Evolutionary conservation across 2,888 invertebrate species (phyloP).

Genomic region (Drosophila ustulata): DNA sequence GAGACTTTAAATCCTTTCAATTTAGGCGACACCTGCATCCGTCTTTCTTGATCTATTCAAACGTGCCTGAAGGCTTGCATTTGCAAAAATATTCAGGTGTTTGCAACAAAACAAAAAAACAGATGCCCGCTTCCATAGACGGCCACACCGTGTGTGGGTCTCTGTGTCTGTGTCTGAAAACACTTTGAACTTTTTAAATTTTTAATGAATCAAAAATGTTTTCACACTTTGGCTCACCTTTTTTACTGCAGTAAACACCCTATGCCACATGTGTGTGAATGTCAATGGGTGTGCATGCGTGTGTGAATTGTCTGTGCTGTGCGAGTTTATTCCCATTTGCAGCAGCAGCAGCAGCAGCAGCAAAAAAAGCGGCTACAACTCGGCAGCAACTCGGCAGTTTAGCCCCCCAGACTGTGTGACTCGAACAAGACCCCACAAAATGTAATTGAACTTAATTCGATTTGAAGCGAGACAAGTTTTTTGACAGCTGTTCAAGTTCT

Average conservation of each 20-base stretch:
- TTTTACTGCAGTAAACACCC: conserved; percentile 43
- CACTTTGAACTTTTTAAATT: conserved; percentile 85
- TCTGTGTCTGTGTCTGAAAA: conserved; percentile 68
- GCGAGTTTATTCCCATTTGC: conserved; percentile 68
- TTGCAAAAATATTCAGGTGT: neutral
- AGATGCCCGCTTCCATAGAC: conserved; percentile 45
- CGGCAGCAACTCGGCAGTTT: conserved; percentile 47
- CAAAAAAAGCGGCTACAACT: conserved; percentile 50
- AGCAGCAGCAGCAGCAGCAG: conserved; percentile 31
- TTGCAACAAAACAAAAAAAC: neutral
- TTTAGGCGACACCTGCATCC: no score
- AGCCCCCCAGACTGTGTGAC: conserved; percentile 3
- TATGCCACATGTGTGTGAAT: conserved; percentile 33
- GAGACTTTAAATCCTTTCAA: no score
- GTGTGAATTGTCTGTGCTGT: conserved; percentile 47
- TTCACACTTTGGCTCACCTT: conserved; percentile 75
- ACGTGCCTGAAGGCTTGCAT: neutral
- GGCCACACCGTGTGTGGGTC: conserved; percentile 13
- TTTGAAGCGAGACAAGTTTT: conserved; percentile 78
- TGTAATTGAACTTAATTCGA: conserved; percentile 81
- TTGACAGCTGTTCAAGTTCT: conserved; percentile 73
- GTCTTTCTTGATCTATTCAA: neutral
- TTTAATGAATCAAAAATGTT: conserved; percentile 84
- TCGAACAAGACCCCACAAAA: conserved; percentile 51
- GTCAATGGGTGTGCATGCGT: neutral